Conservation (phyloP, 1,140 invertebrate genomes). For the Leptonema lineaticorne region DNA sequence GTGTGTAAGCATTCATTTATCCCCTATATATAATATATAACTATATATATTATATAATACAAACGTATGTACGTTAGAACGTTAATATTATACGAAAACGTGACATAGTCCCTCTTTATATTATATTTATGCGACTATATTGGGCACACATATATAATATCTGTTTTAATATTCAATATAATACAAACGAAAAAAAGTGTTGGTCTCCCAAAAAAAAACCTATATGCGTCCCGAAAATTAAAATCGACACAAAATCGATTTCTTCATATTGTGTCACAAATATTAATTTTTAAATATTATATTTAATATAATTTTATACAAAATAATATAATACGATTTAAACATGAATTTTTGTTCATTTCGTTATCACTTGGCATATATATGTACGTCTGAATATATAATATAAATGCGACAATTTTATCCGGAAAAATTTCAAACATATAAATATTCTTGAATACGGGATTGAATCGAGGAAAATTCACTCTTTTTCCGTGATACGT, state of each 20-base stretch:
- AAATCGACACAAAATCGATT: no score
- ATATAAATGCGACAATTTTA: no score
- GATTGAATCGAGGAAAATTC: not conserved
- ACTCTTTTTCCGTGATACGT: not conserved
- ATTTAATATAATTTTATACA: no score
- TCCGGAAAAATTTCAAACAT: no score
- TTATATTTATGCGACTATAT: not conserved
- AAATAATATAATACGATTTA: no score
- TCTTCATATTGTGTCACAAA: no score
- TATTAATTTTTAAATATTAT: no score
- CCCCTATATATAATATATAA: not conserved
- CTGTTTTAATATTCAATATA: constrained; percentile 12
- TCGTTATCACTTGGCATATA: no score
- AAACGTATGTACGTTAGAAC: not conserved
- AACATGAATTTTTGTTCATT: no score
- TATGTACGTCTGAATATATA: no score
- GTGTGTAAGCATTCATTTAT: not conserved
- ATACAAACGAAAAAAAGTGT: constrained; percentile 1
- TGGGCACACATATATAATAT: not conserved
- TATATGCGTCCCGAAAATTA: constrained; percentile 10
- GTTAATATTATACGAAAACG: not conserved
- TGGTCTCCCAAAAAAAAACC: not conserved
- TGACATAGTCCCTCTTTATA: not conserved
- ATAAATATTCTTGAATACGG: no score
- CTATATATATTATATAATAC: not conserved